phyloP scores from a whole-genome alignment of 2,888 invertebrate genomes.

The Trissolcus brochymenae region DNA sequence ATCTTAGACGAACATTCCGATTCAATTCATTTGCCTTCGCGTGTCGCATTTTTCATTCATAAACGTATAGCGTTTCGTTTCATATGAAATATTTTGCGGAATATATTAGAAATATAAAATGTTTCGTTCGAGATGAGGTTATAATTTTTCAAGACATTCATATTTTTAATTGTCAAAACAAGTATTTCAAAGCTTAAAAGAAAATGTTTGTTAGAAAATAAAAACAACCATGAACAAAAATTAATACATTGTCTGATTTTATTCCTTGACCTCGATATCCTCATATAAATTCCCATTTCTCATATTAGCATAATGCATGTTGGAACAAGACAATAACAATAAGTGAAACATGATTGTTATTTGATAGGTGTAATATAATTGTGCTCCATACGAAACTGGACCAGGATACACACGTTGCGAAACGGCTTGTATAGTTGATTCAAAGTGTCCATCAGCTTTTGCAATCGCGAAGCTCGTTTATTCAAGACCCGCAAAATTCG shows the following conservation, averaged over 20 bases:
- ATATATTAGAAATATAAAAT: no score
- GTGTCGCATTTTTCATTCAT: constrained; percentile 8
- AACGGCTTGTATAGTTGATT: neutral
- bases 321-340: constrained; percentile 21
- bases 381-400: constrained; percentile 34
- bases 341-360: constrained; percentile 49
- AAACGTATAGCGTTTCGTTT: no score
- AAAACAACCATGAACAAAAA: neutral
- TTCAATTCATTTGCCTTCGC: constrained; percentile 30
- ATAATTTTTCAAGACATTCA: no score
- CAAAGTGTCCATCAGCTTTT: no score
- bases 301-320: constrained; percentile 45
- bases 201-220: neutral
- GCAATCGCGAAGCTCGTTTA: constrained; percentile 5
- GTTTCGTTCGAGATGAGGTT: no score
- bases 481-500: constrained; percentile 14
- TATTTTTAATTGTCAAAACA: no score
- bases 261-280: constrained; percentile 18
- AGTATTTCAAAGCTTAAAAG: no score
- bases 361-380: constrained; percentile 43
- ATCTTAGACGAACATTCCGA: constrained; percentile 32
- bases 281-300: constrained; percentile 16
- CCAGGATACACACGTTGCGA: constrained; percentile 35
- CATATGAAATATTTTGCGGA: neutral
- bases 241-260: neutral